Evolutionary conservation across 2,113 vertebrate species (phyloP), one percentile per base, ranked within the genome.

Genomic region (Dolichotis patagonum): DNA sequence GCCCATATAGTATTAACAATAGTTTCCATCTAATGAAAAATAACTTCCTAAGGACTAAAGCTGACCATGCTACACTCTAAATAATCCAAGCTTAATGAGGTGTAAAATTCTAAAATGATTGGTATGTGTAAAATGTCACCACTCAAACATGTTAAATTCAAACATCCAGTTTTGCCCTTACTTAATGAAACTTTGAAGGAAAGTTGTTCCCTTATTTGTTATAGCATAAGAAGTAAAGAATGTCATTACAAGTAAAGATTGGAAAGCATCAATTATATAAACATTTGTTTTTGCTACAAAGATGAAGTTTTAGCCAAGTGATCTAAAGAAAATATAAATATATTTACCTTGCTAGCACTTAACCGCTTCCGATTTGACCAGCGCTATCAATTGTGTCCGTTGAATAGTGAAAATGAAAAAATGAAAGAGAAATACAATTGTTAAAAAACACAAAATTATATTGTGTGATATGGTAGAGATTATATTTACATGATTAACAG

Each of bases 341-440:
- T 10, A 41, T 90, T 98, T 99, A 99, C 99, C 98, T 99, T 99
- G 63, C 97, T 98, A 85, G 94, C 97, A 95, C 97, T 97, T 96
- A 98, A 46, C 38, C 95, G 98, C 95, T 98, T 99, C 95, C 98
- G 98, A 97, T 98, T 99, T 56, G 98, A 98, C 98, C 99, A 98
- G 1, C 98, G 98, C 98, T 99, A 60, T 56, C 75, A 52, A 38
- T 19, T 49, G 69, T 35, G 7, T 95, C 97, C 97, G 78, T 78
- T 1, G 13, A 35, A 56, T 16, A 56, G 26, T 2, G 63, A 28
- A 78, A 92, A 69, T 38, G 78, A 87, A 26, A 95, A 97, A 96
- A 98, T 8, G 12, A 90, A 85, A 87, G 83, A 96, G 92, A 95
- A n/a, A 96, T 0, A 41, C 1, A 22, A 38, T 49, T 1, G 16